Evolutionary conservation across 2,888 invertebrate species (phyloP).

Genomic region (Catocala nupta): DNA sequence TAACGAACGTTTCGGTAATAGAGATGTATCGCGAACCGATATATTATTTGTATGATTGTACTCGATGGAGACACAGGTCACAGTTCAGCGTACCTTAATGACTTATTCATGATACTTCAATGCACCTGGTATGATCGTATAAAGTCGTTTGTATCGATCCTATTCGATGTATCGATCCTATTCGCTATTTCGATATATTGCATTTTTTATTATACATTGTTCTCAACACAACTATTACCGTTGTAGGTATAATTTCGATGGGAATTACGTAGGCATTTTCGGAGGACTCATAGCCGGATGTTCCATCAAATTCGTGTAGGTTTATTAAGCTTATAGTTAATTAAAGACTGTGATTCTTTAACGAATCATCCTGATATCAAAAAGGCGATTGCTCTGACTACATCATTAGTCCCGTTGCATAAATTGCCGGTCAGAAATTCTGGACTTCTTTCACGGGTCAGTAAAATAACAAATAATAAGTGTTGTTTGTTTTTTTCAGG

Average conservation of each 20-base stretch:
- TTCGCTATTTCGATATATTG: slow-evolving; percentile 2
- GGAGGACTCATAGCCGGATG: too few relatives aligned
- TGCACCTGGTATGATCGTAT: slow-evolving; percentile 52
- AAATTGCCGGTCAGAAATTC: too few relatives aligned
- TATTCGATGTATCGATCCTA: slow-evolving; percentile 21
- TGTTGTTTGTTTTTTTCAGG: too few relatives aligned
- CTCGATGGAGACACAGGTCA: slow-evolving; percentile 70
- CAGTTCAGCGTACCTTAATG: slow-evolving; percentile 72
- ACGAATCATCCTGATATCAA: too few relatives aligned
- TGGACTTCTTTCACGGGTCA: too few relatives aligned
- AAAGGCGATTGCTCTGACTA: too few relatives aligned
- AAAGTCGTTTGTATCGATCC: slow-evolving; percentile 43
- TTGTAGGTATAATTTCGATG: too few relatives aligned
- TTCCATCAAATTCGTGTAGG: background rate
- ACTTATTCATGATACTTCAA: slow-evolving; percentile 74
- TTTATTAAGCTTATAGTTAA: too few relatives aligned
- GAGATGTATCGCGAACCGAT: slow-evolving; percentile 18
- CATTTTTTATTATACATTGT: background rate
- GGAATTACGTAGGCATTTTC: too few relatives aligned
- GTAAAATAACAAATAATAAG: too few relatives aligned
- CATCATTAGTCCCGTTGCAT: too few relatives aligned
- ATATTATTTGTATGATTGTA: slow-evolving; percentile 52
- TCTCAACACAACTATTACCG: background rate
- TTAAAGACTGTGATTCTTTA: too few relatives aligned
- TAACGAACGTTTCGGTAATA: slow-evolving; percentile 26